Base-by-base conservation (phyloP, 1,140 invertebrate species). In the Pararge aegeria region DNA sequence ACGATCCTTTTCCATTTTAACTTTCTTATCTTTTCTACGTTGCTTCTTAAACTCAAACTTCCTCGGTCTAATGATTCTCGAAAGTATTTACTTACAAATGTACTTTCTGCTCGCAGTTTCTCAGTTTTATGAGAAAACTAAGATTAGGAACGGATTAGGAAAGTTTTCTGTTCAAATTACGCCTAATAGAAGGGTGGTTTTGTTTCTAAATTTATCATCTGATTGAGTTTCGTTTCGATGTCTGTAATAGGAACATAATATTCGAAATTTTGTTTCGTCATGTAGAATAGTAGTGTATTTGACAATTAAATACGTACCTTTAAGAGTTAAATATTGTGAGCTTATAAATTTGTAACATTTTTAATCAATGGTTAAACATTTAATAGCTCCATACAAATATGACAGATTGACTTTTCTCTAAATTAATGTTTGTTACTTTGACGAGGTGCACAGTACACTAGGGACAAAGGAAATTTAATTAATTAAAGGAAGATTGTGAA, bases 111-210 rank as follows among this genome's bases (percentile, higher is more conserved):
- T 49, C 15, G 16, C 49, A 68, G 67, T 74, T 74, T 76, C 73
- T 61, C 67, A 74, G 65, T 55, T 78, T 74, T 70, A 77, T 78
- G 67, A 66, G 68, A 68, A 75, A 82, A 74, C 73, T 75, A 74
- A 78, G 80, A 79, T 71, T 78, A 61, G 64, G 44, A 69, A 73
- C 53, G 64, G 67, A 80, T 82, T 80, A 74, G 59, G 57, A 64
- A 76, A 79, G 55, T 78, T 77, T n/a, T 62, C 20, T 57, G 24
- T 37, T 63, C 48, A 66, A 71, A 75, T 70, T 68, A 61, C 42
- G 53, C 62, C 46, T 59, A 52, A 52, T 55, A 67, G 69, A 72
- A 78, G 73, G 67, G 71, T 65, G 67, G 70, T 79, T n/a, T 70
- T 51, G 65, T 67, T 70, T 34, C 30, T 34, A 34, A 34, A 34